Percentiles rank a stretch among this genome's conserved stretches.
Evolutionary conservation across 2,797 vertebrate genomes (phyloP).

Genomic region (Botia almorhae): DNA sequence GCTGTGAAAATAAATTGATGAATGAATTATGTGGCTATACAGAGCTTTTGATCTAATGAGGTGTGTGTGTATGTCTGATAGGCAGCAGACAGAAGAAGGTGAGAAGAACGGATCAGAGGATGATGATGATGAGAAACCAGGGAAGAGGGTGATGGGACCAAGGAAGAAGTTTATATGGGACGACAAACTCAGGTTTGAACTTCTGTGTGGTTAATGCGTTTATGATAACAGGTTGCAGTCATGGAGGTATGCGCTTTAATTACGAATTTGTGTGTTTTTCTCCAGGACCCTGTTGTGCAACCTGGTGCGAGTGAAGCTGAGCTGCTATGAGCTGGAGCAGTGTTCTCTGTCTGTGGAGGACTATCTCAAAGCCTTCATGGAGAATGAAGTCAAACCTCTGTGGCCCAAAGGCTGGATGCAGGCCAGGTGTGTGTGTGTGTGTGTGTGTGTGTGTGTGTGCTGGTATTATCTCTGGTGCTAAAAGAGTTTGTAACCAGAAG

Average conservation of each 20-base stretch:
- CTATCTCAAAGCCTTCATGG: constrained; percentile 94
- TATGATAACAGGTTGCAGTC: not conserved
- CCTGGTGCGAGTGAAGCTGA: constrained; percentile 94
- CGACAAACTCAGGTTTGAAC: constrained; percentile 82
- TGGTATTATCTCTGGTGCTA: not conserved
- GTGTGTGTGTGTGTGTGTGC: not conserved
- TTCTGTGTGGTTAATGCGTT: not conserved
- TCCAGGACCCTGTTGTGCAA: constrained; percentile 92
- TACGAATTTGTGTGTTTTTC: constrained; percentile 48
- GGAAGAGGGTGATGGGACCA: constrained; percentile 86
- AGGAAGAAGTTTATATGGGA: constrained; percentile 90
- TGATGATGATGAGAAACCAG: constrained; percentile 89
- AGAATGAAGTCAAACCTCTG: constrained; percentile 93
- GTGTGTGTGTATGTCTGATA: constrained; percentile 55
- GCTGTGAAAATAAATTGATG: too few relatives aligned
- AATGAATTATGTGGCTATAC: not conserved
- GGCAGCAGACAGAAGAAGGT: constrained; percentile 84
- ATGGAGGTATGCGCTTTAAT: not conserved
- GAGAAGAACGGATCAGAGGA: constrained; percentile 88
- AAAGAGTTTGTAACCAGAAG: not conserved
- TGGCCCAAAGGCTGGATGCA: constrained; percentile 99
- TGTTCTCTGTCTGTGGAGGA: constrained; percentile 93
- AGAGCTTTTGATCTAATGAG: constrained; percentile 57
- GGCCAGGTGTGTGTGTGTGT: constrained; percentile 81
- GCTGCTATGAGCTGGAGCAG: constrained; percentile 96